Conservation (phyloP, 2,797 vertebrate species). For the Gephyroberyx darwinii region DNA sequence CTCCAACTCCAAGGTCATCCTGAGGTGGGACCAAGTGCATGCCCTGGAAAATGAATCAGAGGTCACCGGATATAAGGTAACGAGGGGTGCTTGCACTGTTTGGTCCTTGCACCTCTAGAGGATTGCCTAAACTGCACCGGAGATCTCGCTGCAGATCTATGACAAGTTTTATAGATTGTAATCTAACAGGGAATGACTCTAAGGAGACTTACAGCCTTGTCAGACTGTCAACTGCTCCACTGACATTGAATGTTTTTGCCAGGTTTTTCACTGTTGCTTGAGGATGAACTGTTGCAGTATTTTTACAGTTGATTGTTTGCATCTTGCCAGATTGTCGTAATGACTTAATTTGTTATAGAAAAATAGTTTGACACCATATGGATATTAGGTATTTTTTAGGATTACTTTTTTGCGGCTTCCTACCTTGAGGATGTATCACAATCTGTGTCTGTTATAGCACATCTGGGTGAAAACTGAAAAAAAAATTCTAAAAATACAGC, state of each 20-base stretch:
- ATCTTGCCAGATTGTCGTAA: not conserved
- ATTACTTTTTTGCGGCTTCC: not conserved
- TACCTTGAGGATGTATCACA: not conserved
- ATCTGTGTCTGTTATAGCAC: not conserved
- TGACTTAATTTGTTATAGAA: not conserved
- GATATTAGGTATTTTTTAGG: not conserved
- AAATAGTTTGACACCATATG: not conserved
- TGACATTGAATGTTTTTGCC: not conserved
- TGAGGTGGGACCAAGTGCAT: slow-evolving; percentile 96
- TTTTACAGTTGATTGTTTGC: not conserved
- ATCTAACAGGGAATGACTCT: slow-evolving; percentile 14
- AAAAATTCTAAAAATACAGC: not conserved
- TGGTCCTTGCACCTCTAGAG: not conserved
- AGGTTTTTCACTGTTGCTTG: not conserved
- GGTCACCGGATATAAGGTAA: slow-evolving; percentile 97
- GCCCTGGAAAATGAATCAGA: slow-evolving; percentile 96
- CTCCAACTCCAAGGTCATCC: slow-evolving; percentile 94
- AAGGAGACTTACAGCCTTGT: not conserved
- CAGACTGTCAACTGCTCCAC: slow-evolving; percentile 40
- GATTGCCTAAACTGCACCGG: not conserved
- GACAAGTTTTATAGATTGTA: slow-evolving; percentile 24
- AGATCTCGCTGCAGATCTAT: slow-evolving; percentile 1
- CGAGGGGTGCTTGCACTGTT: slow-evolving; percentile 14
- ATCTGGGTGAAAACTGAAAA: not conserved
- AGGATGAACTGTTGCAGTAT: not conserved